These are phyloP conservation scores for Prochilodus magdalenae DNA, from an alignment of 2,113 vertebrate species.

Conservation along the genomic window DNA sequence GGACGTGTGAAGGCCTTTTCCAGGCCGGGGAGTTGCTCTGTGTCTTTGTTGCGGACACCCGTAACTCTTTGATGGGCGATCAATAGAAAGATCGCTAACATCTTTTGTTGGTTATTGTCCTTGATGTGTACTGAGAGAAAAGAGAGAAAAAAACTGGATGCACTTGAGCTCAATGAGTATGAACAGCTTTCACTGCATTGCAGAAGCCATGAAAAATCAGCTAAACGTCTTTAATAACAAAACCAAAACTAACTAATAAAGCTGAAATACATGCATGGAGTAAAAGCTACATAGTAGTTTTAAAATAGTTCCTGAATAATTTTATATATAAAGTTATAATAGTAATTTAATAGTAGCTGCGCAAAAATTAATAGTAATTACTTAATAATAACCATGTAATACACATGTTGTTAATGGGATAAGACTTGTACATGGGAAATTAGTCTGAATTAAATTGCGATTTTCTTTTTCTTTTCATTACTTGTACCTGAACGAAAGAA, in stretches of 20 bases:
- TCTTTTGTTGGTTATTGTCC: constrained; percentile 28
- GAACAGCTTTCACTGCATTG: not conserved
- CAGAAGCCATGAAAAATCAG: not conserved
- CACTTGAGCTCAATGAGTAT: constrained; percentile 23
- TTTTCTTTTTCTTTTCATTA: too few species aligned
- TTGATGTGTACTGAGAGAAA: constrained; percentile 41
- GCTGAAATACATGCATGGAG: not conserved
- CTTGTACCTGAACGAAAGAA: too few species aligned
- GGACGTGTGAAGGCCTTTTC: constrained; percentile 29
- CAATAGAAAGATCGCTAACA: constrained; percentile 57
- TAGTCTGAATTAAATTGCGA: too few species aligned
- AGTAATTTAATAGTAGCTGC: too few species aligned
- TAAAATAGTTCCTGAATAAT: not conserved
- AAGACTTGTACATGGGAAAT: too few species aligned
- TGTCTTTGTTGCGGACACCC: constrained; percentile 43
- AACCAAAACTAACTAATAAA: not conserved
- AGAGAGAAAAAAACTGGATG: not conserved
- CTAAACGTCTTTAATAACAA: not conserved
- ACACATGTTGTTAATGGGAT: too few species aligned
- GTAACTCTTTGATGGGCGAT: constrained; percentile 53
- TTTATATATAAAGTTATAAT: not conserved
- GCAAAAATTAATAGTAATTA: too few species aligned
- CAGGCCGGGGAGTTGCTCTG: constrained; percentile 48
- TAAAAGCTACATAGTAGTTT: not conserved
- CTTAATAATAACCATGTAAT: too few species aligned